Conservation (phyloP, 2,888 invertebrate genomes). For the Linyphia triangularis region DNA sequence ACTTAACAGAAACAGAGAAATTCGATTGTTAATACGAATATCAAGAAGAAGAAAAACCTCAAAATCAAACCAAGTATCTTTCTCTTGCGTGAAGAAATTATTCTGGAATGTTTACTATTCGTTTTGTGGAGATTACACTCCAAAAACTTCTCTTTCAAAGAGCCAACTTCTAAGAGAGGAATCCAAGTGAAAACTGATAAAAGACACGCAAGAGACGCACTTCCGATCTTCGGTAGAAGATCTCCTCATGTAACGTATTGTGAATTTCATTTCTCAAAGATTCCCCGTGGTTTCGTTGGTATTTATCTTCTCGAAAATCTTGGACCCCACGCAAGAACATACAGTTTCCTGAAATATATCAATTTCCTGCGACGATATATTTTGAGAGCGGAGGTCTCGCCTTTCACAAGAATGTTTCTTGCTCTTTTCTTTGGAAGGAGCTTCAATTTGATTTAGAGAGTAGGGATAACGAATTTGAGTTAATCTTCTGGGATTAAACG, state of each 20-base stretch:
- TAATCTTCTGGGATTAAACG: conserved; percentile 46
- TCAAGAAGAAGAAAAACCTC: not conserved
- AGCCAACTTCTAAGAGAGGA: conserved; percentile 45
- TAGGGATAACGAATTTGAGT: conserved; percentile 43
- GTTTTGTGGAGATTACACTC: conserved; percentile 45
- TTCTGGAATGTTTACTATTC: not conserved
- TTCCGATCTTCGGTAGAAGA: conserved; percentile 61
- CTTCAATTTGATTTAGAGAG: conserved; percentile 46
- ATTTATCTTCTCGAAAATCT: conserved; percentile 65
- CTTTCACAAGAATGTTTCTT: conserved; percentile 18
- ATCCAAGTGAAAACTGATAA: conserved; percentile 71
- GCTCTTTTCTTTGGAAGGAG: not conserved
- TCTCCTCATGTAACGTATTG: conserved; percentile 40
- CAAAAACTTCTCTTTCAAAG: conserved; percentile 47
- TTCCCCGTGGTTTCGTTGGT: conserved; percentile 59
- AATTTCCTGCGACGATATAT: conserved; percentile 60
- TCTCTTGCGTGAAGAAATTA: conserved; percentile 7
- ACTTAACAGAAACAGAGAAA: too few species aligned
- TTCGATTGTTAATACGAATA: too few species aligned
- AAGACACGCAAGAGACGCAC: conserved; percentile 32
- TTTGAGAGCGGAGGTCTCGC: conserved; percentile 26
- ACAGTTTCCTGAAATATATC: conserved; percentile 61
- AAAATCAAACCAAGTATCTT: not conserved
- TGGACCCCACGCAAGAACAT: conserved; percentile 13
- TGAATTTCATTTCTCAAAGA: conserved; percentile 60